Percentiles rank a stretch among this genome's conserved stretches.
Conservation (phyloP, 2,113 vertebrate species). For the Anser brachyrhynchus region DNA sequence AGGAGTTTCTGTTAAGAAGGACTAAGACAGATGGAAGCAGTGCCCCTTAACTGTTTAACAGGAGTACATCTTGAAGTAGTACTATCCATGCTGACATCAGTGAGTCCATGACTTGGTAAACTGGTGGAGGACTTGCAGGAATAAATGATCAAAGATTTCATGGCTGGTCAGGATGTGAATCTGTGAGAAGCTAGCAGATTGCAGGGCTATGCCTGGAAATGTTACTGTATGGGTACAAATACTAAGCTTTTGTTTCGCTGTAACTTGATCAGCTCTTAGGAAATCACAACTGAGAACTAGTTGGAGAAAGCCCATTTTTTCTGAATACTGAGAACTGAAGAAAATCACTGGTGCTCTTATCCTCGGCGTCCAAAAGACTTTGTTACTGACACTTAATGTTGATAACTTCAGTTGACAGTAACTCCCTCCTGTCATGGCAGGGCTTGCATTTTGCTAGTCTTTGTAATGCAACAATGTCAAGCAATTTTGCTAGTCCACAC, state of each 20-base stretch:
- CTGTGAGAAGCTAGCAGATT: not conserved
- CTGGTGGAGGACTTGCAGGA: not conserved
- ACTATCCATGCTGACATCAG: not conserved
- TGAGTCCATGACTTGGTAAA: not conserved
- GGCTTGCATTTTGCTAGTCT: not conserved
- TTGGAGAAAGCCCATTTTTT: not conserved
- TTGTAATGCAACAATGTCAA: not conserved
- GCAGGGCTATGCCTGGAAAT: not conserved
- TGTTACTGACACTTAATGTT: not conserved
- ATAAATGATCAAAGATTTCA: not conserved
- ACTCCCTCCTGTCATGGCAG: not conserved
- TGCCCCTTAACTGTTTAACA: not conserved
- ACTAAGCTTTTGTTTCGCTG: constrained; percentile 18
- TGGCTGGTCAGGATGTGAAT: not conserved
- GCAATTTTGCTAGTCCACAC: not conserved
- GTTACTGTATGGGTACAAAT: not conserved
- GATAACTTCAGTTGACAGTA: not conserved
- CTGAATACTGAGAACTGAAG: not conserved
- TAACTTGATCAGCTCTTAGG: not conserved
- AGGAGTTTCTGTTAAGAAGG: not conserved
- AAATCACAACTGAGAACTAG: not conserved
- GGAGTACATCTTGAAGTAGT: not conserved
- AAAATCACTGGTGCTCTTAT: not conserved
- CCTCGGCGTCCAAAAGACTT: not conserved
- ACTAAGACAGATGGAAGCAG: not conserved